Evolutionary conservation across 2,797 vertebrate species (phyloP).

Genomic region (Aphelocoma californica): DNA sequence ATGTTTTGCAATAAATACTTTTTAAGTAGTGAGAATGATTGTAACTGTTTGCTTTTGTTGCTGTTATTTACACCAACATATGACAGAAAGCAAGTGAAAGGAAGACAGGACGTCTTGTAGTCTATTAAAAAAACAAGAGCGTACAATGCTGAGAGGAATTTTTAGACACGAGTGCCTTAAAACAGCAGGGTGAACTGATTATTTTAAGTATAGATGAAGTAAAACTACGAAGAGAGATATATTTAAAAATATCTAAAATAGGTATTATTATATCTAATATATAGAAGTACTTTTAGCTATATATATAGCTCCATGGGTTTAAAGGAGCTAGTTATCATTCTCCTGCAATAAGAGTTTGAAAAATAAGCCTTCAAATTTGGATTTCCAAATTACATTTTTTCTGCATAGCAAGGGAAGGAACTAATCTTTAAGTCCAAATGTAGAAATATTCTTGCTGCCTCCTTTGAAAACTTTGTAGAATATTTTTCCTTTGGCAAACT

Average conservation of each 20-base stretch:
- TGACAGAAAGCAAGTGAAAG: slow-evolving; percentile 5
- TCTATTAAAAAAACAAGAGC: background rate
- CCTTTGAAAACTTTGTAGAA: background rate
- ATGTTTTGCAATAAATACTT: slow-evolving; percentile 33
- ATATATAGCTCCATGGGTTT: background rate
- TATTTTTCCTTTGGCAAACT: background rate
- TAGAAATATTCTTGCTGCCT: background rate
- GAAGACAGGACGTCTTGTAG: background rate
- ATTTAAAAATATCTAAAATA: background rate
- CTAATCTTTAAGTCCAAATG: background rate
- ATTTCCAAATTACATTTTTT: background rate
- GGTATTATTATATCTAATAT: background rate
- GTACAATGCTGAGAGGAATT: background rate
- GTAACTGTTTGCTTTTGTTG: background rate
- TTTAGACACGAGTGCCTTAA: background rate
- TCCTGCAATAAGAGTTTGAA: background rate
- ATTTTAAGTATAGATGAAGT: background rate
- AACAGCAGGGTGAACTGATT: background rate
- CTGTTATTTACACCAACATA: background rate
- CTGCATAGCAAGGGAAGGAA: background rate
- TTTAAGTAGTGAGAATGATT: background rate
- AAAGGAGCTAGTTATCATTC: background rate
- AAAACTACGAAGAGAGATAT: background rate
- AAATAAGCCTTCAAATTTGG: background rate
- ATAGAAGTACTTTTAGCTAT: background rate